Evolutionary conservation across 2,888 invertebrate species (phyloP).

Genomic region (Pollenia labialis): DNA sequence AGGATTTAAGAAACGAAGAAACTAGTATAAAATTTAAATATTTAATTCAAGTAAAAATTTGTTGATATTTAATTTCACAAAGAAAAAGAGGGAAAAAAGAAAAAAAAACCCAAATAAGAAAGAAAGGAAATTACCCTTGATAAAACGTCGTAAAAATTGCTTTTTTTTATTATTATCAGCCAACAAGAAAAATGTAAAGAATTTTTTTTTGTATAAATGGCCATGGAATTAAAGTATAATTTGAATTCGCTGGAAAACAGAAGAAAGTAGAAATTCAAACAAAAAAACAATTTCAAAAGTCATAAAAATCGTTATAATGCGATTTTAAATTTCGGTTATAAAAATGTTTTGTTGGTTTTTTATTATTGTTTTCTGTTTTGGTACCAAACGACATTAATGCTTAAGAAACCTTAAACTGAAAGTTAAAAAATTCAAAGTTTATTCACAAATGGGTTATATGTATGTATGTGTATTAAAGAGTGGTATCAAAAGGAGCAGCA

Average conservation of each 20-base stretch:
- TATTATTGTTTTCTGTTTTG: not conserved
- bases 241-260: not conserved
- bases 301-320: conserved; percentile 62
- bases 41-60: conserved; percentile 34
- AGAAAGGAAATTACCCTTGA: conserved; percentile 35
- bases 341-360: conserved; percentile 39
- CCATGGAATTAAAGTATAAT: conserved; percentile 17
- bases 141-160: conserved; percentile 35
- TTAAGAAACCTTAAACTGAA: conserved; percentile 10
- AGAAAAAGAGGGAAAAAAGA: not conserved
- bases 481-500: not conserved
- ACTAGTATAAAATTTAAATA: conserved; percentile 23
- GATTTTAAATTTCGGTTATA: conserved; percentile 60
- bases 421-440: conserved; percentile 22
- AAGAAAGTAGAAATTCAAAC: not conserved
- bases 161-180: conserved; percentile 10
- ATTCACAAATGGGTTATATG: conserved; percentile 2
- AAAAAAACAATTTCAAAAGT: conserved; percentile 47
- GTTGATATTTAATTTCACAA: conserved; percentile 23
- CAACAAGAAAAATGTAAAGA: conserved; percentile 24
- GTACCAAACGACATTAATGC: conserved; percentile 10
- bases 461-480: not conserved
- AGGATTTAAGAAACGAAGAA: not conserved
- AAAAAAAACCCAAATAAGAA: not conserved
- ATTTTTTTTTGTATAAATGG: conserved; percentile 17